A percentile compares a stretch with the other conserved stretches of the same genome.
Conservation (phyloP, 2,113 vertebrate genomes). For the Nymphicus hollandicus region DNA sequence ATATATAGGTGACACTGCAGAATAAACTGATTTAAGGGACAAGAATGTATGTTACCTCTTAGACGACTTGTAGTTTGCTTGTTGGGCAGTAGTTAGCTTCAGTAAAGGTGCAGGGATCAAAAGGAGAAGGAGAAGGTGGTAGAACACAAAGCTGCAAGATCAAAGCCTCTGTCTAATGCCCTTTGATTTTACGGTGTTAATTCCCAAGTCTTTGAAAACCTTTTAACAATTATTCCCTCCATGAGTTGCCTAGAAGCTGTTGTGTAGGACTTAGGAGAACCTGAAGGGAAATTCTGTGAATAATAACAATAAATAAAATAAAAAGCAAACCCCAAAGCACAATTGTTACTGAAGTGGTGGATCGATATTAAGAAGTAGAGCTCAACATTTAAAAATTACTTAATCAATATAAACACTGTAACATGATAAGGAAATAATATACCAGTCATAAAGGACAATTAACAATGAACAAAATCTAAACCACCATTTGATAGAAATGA, state of each 20-base stretch:
- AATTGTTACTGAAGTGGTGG: not conserved
- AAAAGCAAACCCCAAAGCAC: not conserved
- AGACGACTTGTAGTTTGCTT: not conserved
- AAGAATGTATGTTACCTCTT: not conserved
- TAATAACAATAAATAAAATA: not conserved
- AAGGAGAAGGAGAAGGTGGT: not conserved
- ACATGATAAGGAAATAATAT: not conserved
- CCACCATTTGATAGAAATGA: not conserved
- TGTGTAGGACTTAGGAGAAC: not conserved
- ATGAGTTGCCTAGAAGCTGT: not conserved
- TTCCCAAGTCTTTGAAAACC: not conserved
- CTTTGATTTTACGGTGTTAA: not conserved
- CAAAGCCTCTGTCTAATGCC: not conserved
- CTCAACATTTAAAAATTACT: not conserved
- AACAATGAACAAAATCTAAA: not conserved
- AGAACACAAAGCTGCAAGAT: not conserved
- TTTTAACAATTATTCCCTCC: not conserved
- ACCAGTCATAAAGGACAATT: not conserved
- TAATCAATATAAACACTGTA: not conserved
- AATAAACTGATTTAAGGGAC: not conserved
- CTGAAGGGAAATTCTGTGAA: not conserved
- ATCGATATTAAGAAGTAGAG: not conserved
- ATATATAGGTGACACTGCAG: not conserved
- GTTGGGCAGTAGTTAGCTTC: not conserved
- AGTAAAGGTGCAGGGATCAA: not conserved